phyloP scores from a whole-genome alignment of 2,888 invertebrate genomes.

The Nipponacmea schrenckii region DNA sequence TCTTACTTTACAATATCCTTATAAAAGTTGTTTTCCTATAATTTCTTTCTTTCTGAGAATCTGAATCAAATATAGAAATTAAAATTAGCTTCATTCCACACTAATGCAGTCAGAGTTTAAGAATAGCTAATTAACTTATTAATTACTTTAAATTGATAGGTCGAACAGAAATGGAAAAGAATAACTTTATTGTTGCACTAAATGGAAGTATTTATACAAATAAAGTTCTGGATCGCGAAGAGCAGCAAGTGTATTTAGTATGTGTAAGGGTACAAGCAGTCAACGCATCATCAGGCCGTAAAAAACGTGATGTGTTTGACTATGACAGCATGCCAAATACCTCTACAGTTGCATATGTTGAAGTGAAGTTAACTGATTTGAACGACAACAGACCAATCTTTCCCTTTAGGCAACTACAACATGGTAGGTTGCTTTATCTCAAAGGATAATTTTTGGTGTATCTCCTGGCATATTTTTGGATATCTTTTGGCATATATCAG shows the following conservation, averaged over 20 bases:
- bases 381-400: conserved; percentile 55
- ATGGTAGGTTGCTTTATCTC: conserved; percentile 22
- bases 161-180: conserved; percentile 6
- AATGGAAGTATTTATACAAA: conserved; percentile 38
- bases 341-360: conserved; percentile 38
- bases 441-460: neutral
- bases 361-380: conserved; percentile 40
- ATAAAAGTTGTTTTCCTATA: no score
- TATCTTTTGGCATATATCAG: no score
- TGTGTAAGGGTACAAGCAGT: conserved; percentile 80
- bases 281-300: conserved; percentile 70
- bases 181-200: conserved; percentile 14
- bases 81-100: no score
- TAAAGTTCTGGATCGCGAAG: conserved; percentile 79
- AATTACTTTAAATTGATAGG: neutral
- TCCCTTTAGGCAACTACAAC: conserved; percentile 1
- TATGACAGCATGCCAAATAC: conserved; percentile 11
- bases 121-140: neutral
- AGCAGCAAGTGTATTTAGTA: conserved; percentile 76
- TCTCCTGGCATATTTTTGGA: neutral
- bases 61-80: no score
- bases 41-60: no score
- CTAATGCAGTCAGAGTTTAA: no score
- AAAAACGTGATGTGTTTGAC: conserved; percentile 29
- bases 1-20: no score